Base-by-base conservation (phyloP, 2,797 vertebrate species). In the Urophycis tenuis region DNA sequence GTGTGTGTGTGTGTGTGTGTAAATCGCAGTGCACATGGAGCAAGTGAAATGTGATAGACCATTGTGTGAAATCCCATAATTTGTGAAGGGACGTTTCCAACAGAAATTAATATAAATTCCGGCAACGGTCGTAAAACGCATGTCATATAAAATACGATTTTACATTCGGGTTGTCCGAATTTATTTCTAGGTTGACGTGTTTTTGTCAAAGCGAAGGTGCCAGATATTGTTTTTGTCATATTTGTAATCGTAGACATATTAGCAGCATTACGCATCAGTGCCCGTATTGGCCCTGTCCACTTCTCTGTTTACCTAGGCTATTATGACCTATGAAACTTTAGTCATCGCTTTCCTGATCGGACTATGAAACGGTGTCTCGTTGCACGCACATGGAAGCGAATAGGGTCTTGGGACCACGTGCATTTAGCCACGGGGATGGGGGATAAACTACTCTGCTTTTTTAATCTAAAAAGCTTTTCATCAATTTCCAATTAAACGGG, bases 21-120 rank as follows among this genome's bases (percentile, higher is more conserved):
- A 80, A 69, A 79, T 78, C 77, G 82, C 80, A 74, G 82, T 85
- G 84, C 81, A 41, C 39, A 70, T 76, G 77, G 19, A 80, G 80
- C 39, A 79, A 80, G 84, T 82, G 83, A 85, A 78, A 87, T 71
- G 83, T 76, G 85, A 84, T 84, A 80, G 86, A 79, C 71, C 76
- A 75, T 82, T 78, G 80, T 81, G 77, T 86, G 77, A 71, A 85
- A 86, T 83, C 76, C 76, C 73, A 82, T 72, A 39, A 71, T 90
- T 88, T 83, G 78, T 87, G 77, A 80, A 74, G 39, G 74, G 77
- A 79, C 34, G 6, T 78, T 82, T 76, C 72, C 10, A 75, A 71
- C 33, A 73, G 77, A 81, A 75, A 79, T 70, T 76, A 53, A 22
- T 67, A 0, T 78, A 33, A 19, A 25, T 41, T 75, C 72, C 72